Conservation (phyloP, 2,113 vertebrate genomes). For the Scomber colias region DNA sequence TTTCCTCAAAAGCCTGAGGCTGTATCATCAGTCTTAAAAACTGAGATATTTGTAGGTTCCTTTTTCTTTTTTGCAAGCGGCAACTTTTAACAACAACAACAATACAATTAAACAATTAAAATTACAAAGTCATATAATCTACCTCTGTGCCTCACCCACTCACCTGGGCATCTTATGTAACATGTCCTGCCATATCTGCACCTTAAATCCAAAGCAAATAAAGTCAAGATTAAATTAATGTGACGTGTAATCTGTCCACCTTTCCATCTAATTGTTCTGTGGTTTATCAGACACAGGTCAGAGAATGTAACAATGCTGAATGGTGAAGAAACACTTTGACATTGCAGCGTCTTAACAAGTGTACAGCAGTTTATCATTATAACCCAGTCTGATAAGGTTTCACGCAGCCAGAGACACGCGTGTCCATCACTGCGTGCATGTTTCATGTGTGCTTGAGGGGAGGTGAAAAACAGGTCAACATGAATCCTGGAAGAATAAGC, state of each 20-base stretch:
- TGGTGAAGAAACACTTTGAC: constrained; percentile 38
- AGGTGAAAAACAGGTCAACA: constrained; percentile 37
- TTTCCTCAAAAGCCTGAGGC: no score
- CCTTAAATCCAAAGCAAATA: constrained; percentile 47
- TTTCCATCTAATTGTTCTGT: constrained; percentile 4
- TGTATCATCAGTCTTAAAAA: not conserved
- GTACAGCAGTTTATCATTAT: not conserved
- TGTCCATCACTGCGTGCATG: not conserved
- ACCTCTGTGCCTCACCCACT: not conserved
- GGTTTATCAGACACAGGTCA: constrained; percentile 28
- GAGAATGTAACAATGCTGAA: not conserved
- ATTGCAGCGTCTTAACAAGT: not conserved
- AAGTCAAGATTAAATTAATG: constrained; percentile 42
- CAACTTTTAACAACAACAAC: no score
- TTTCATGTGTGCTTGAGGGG: constrained; percentile 38
- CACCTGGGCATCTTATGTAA: constrained; percentile 30
- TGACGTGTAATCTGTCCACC: not conserved
- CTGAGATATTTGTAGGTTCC: not conserved
- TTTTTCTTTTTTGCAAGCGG: not conserved
- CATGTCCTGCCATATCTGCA: constrained; percentile 1
- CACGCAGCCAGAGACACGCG: constrained; percentile 11
- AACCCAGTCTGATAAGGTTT: not conserved
- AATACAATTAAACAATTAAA: not conserved
- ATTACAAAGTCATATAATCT: constrained; percentile 1
- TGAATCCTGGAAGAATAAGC: constrained; percentile 68